phyloP scores from a whole-genome alignment of 2,888 invertebrate species.

The Lasioglossum vierecki region DNA sequence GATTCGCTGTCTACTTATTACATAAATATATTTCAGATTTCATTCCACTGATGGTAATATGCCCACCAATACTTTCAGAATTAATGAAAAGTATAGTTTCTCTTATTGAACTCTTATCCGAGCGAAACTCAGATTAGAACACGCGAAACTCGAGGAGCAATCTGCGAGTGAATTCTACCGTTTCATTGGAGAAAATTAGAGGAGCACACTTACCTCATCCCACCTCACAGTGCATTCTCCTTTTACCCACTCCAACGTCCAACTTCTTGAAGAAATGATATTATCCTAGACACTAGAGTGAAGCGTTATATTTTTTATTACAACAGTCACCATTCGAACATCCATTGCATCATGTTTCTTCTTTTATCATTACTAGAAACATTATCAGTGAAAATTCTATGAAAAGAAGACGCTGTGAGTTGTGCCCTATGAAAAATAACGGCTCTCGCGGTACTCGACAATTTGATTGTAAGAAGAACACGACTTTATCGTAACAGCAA shows the following conservation, averaged over 20 bases:
- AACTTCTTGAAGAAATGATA: background rate
- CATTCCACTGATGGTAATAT: background rate
- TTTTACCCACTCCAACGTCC: background rate
- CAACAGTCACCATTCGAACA: background rate
- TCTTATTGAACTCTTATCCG: background rate
- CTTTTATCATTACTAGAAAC: background rate
- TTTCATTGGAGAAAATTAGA: conserved; percentile 20
- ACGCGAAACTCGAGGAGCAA: background rate
- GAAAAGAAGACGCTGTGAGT: background rate
- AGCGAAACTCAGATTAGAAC: background rate
- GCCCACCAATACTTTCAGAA: background rate
- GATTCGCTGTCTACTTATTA: too few species aligned
- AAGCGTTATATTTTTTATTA: background rate
- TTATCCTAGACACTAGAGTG: conserved; percentile 6
- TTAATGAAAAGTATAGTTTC: background rate
- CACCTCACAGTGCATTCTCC: background rate
- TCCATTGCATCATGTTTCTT: background rate
- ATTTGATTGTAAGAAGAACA: background rate
- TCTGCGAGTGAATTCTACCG: background rate
- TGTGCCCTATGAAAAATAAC: background rate
- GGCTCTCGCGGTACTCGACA: background rate
- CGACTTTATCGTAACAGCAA: background rate
- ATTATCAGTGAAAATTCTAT: background rate
- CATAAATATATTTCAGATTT: background rate
- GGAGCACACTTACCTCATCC: conserved; percentile 38